phyloP scores from a whole-genome alignment of 2,113 vertebrate genomes.

The Sturnira hondurensis region DNA sequence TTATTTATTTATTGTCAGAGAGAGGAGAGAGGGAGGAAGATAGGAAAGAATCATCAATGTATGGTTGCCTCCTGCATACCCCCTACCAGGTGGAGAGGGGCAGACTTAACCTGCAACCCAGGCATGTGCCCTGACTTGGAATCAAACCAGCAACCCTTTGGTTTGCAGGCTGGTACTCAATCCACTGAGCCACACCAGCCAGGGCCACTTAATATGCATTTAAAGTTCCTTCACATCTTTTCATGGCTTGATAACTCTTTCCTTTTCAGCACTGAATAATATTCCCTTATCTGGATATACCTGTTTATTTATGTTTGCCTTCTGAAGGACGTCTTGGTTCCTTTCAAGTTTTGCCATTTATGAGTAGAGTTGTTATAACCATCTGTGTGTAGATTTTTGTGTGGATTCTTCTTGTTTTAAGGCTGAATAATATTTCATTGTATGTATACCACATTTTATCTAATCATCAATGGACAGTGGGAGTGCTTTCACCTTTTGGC shows the following conservation, averaged over 20 bases:
- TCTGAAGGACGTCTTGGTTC: neutral
- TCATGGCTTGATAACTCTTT: neutral
- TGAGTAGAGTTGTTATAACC: neutral
- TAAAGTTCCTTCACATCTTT: too few species aligned
- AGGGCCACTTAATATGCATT: too few species aligned
- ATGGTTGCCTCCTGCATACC: too few species aligned
- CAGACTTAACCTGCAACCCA: too few species aligned
- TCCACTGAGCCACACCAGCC: too few species aligned
- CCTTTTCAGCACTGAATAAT: neutral
- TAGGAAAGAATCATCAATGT: too few species aligned
- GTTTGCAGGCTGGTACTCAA: too few species aligned
- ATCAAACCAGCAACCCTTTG: too few species aligned
- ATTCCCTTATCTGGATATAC: neutral
- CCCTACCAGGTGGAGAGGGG: too few species aligned
- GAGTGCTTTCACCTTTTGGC: neutral
- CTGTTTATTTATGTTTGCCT: neutral
- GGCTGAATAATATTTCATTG: neutral
- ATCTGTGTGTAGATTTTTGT: neutral
- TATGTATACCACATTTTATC: neutral
- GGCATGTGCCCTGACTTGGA: too few species aligned
- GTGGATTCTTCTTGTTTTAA: neutral
- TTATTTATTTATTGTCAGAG: neutral
- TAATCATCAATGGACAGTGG: neutral
- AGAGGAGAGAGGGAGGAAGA: too few species aligned
- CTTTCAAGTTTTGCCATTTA: neutral